Base-by-base conservation (phyloP, 2,797 vertebrate genomes). In the Mionectes olivaceus region DNA sequence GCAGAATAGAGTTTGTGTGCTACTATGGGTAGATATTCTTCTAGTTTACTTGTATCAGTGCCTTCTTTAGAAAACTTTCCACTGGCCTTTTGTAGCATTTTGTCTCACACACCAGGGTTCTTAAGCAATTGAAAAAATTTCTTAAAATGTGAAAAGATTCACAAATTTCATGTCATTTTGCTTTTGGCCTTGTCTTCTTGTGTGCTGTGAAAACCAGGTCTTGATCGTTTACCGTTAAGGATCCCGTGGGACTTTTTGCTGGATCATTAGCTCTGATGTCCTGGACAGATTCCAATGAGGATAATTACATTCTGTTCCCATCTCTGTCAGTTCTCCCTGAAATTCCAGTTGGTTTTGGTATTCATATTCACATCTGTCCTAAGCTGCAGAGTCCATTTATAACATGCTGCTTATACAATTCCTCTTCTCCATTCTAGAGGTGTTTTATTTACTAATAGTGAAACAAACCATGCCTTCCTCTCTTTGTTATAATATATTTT, bases 311-410 rank as follows among this genome's bases (percentile, higher is more conserved):
- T 94, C 76, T 95, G 73, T 56, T 83, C 68, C 65, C 9, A 8
- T 53, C 15, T 82, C 65, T 89, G 53, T 75, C 61, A 77, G 2
- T 73, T 81, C 7, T 83, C 39, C 76, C 59, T n/a, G 53, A 89
- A 95, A 67, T 93, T 95, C 61, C 71, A 46, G 23, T 37, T 92
- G 43, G 55, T 89, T 89, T 85, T 25, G 7, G 5, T 83, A 32
- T 88, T 94, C n/a, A 73, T 83, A 19, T 93, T 96, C 78, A 64
- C 65, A 81, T 91, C 71, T 93, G 74, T 75, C 92, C 74, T 94
- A 67, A 93, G 35, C 19, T 84, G 9, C 60, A 57, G 10, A 52
- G 60, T 82, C 87, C 35, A 11, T 60, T 85, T 91, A 41, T 44
- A 53, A 27, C 7, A 14, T 44, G 8, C 30, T 87, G 15, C 35